Base-by-base conservation (phyloP, 1,140 invertebrate genomes). In the Drosophila ogumai region DNA sequence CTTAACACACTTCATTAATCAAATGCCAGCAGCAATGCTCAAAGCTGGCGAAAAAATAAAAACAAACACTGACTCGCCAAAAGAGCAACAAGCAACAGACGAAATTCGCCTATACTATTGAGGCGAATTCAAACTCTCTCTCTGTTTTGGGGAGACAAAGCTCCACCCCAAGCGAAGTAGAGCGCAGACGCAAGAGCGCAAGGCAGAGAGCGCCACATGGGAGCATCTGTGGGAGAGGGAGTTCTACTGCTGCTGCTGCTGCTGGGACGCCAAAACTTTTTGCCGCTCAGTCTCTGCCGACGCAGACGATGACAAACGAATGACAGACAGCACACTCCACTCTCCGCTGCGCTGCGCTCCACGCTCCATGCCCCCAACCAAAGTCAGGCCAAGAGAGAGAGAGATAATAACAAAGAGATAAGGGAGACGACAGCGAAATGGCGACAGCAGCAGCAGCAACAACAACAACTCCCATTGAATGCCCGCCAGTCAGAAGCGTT, bases 1-100 rank as follows among this genome's bases (percentile, higher is more conserved):
- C 91, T 92, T 92, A 92, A 92, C 91, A 92, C 91, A 92, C 81
- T 92, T 92, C 91, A 92, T 92, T 92, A 92, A 92, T 91, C 86
- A 91, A 87, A 64, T 71, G 64, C 75, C 58, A 64, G 57, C 52
- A 74, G 69, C 61, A 81, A 84, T 81, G 54, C 56, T 50, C 13
- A 55, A 15, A 22, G 50, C 50, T 54, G 31, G 40, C 76, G 43
- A 72, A 49, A 49, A 63, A 79, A 28, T 0, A 49, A 75, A 54
- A 72, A 63, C 6, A 68, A 60, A 25, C 19, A 28, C 47, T 15
- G 32, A 38, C 43, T 61, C 43, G 34, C 17, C 44, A 40, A 67
- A 61, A 76, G 43, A 65, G 74, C 78, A 67, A 56, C 52, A 54
- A 81, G 56, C 46, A 49, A 47, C 40, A 25, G 31, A n/a, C 19